Conservation (phyloP, 2,888 invertebrate species). For the Lasioglossum marginatum region DNA sequence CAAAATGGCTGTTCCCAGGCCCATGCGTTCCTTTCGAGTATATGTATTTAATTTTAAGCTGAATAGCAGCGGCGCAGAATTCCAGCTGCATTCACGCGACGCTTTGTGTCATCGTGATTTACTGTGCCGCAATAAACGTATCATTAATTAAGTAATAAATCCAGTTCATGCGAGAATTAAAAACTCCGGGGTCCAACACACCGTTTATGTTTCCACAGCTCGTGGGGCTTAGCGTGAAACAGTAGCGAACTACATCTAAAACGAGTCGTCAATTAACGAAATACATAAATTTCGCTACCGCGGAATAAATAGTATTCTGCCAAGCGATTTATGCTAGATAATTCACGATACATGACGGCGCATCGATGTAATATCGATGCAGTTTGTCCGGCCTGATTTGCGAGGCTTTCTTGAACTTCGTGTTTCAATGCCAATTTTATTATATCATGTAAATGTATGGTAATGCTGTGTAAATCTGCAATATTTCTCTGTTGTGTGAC, state of each 20-base stretch:
- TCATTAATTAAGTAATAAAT: conserved; percentile 24
- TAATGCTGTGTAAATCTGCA: neutral
- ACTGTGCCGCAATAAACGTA: neutral
- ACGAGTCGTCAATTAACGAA: conserved; percentile 12
- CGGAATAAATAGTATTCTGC: neutral
- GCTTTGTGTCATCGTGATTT: conserved; percentile 10
- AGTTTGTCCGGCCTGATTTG: neutral
- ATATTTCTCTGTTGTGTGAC: neutral
- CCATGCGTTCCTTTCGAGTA: neutral
- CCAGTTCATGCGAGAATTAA: neutral
- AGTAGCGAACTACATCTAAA: too few species aligned
- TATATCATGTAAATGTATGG: neutral
- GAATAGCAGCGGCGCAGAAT: neutral
- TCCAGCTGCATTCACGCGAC: neutral
- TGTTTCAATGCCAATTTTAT: neutral
- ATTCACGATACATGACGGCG: neutral
- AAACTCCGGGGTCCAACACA: neutral
- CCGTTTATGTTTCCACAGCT: neutral
- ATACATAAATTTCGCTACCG: conserved; percentile 3
- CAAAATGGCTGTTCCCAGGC: neutral
- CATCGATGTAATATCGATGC: neutral
- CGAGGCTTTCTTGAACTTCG: neutral
- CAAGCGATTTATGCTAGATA: neutral
- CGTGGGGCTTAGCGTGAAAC: neutral
- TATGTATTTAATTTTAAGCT: conserved; percentile 6